Evolutionary conservation across 2,888 invertebrate genomes (phyloP), one percentile per base, ranked within the genome.

Genomic region (Hypomecis atomaria): DNA sequence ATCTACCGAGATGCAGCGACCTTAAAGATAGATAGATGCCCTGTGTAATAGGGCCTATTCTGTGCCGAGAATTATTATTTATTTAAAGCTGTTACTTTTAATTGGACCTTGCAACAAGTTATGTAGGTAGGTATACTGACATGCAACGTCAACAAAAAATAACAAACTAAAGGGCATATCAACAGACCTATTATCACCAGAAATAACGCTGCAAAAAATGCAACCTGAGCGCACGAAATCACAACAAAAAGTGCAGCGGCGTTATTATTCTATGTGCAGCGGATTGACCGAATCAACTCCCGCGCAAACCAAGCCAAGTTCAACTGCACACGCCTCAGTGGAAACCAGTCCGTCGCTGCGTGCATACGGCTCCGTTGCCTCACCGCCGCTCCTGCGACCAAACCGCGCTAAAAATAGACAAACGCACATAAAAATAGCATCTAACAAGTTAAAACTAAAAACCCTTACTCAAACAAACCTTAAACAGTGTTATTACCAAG

Each of bases 171-270:
- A 33, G 0, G 33, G 23, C 23, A 3, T 23, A 33, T 44, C 44
- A 10, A 23, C 23, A 52, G 38, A 11, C 13, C 34, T 44, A 44
- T n/a, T 37, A 52, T 49, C 36, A 33, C 13, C 5, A 45, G 44
- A 34, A 52, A 48, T 43, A 38, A 45, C 23, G 13, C n/a, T 5
- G 40, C 40, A 54, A 52, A 61, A 40, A 62, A 62, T 23, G 38
- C 23, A 40, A 49, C 36, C 54, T 47, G n/a, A 43, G 44, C n/a
- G 45, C 65, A 59, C 47, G 63, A 59, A 63, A 67, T 68, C 61
- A 47, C 65, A 65, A 57, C 65, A 72, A 69, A 69, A 72, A 70
- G 57, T 70, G 70, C 72, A 72, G 37, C 64, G 45, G 62, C n/a
- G n/a, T n/a, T n/a, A n/a, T n/a, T n/a, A n/a, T n/a, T n/a, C n/a